Conservation (phyloP, 1,140 invertebrate species). For the Ericerus pela region DNA sequence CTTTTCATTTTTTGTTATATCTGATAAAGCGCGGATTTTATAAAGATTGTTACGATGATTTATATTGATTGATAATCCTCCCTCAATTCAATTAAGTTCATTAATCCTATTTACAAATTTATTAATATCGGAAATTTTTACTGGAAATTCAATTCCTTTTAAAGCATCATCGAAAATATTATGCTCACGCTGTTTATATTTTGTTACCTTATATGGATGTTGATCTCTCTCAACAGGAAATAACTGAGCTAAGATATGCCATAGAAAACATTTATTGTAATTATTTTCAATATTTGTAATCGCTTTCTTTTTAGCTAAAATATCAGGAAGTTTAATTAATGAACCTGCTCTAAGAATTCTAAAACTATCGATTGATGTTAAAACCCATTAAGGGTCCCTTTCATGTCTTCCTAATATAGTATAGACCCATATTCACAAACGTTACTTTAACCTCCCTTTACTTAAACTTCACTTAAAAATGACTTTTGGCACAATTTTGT, state of each 20-base stretch:
- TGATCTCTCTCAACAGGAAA: not conserved
- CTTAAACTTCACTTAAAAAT: no score
- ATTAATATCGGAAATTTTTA: not conserved
- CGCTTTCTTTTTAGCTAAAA: not conserved
- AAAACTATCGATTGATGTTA: not conserved
- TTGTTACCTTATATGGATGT: not conserved
- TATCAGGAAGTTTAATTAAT: not conserved
- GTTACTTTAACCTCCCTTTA: no score
- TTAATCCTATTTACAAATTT: not conserved
- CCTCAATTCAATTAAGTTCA: not conserved
- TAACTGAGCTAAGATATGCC: not conserved
- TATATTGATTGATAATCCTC: not conserved
- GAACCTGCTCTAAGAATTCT: not conserved
- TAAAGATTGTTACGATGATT: not conserved
- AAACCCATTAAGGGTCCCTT: no score
- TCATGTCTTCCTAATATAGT: not conserved
- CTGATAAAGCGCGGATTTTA: not conserved
- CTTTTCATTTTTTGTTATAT: not conserved
- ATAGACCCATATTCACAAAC: no score
- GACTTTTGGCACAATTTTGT: no score
- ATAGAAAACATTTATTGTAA: not conserved
- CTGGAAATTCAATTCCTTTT: not conserved
- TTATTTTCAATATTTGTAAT: not conserved
- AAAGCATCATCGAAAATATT: not conserved
- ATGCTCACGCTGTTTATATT: not conserved